A percentile compares a stretch with the other conserved stretches of the same genome.
Conservation (phyloP, 2,888 invertebrate genomes). For the Selenia dentaria region DNA sequence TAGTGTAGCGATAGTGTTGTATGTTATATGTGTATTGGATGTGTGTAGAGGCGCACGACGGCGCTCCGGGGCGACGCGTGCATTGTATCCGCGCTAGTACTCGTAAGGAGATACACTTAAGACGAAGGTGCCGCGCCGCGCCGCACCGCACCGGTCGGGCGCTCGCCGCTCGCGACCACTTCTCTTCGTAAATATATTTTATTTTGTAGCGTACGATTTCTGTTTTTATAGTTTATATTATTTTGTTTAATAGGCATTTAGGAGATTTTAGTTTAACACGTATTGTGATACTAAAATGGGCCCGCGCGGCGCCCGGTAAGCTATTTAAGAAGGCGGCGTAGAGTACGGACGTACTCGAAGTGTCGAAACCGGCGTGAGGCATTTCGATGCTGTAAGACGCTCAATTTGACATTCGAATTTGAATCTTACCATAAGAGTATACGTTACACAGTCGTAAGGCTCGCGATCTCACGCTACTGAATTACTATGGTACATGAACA, state of each 20-base stretch:
- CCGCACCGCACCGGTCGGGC: too few species aligned
- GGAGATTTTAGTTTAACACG: constrained; percentile 74
- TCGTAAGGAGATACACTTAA: not conserved
- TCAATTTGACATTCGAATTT: constrained; percentile 8
- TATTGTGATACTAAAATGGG: constrained; percentile 80
- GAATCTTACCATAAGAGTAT: constrained; percentile 8
- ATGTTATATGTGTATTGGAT: constrained; percentile 19
- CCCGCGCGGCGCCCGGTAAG: constrained; percentile 69
- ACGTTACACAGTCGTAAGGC: constrained; percentile 1
- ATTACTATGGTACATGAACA: not conserved
- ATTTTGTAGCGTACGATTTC: constrained; percentile 57
- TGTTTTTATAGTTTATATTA: constrained; percentile 58
- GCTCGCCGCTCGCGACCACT: constrained; percentile 4
- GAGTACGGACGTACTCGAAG: constrained; percentile 23
- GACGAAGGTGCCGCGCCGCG: not conserved
- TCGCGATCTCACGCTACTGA: constrained; percentile 6
- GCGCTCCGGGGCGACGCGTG: constrained; percentile 8
- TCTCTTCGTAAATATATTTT: constrained; percentile 52
- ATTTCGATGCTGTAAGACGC: constrained; percentile 6
- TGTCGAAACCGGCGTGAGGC: constrained; percentile 4
- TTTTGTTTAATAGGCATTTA: constrained; percentile 62
- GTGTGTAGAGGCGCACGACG: constrained; percentile 22
- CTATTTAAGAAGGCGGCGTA: constrained; percentile 54
- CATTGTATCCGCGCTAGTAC: not conserved
- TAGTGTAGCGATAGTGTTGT: constrained; percentile 15